A percentile compares a stretch with the other conserved stretches of the same genome.
Conservation (phyloP, 2,797 vertebrate species). For the Muscicapa striata region DNA sequence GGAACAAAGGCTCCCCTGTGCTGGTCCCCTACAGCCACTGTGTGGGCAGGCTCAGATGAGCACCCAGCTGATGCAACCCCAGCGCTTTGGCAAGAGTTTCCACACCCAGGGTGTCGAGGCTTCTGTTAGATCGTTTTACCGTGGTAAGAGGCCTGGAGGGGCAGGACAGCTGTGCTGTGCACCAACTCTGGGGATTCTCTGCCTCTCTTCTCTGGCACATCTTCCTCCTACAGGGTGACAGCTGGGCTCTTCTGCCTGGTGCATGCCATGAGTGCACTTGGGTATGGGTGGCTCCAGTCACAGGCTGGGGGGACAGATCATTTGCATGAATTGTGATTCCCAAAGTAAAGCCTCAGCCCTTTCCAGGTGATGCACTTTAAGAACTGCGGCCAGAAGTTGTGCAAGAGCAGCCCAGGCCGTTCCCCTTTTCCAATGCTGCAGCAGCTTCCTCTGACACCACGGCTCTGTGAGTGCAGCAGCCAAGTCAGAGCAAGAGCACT, state of each 20-base stretch:
- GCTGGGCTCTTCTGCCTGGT: background rate
- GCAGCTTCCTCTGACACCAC: background rate
- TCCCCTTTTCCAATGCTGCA: background rate
- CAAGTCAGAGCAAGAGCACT: background rate
- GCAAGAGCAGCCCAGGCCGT: background rate
- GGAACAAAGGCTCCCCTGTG: background rate
- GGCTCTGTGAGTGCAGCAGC: background rate
- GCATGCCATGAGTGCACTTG: no score
- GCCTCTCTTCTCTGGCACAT: accelerated
- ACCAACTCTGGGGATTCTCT: accelerated
- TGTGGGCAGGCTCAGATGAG: background rate
- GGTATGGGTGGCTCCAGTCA: background rate
- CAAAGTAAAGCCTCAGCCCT: background rate
- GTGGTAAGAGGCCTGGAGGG: background rate
- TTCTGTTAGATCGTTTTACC: background rate
- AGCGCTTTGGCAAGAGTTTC: background rate
- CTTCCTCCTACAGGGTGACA: background rate
- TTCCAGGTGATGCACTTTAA: background rate
- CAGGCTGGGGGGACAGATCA: background rate
- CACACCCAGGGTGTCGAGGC: background rate
- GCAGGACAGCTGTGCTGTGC: accelerated
- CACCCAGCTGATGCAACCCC: constrained; percentile 24
- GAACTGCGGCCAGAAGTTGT: background rate
- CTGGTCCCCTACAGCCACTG: background rate
- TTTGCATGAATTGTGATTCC: background rate